A percentile compares a stretch with the other conserved stretches of the same genome.
phyloP scores from a whole-genome alignment of 2,113 vertebrate genomes.

The Alethe castanea region DNA sequence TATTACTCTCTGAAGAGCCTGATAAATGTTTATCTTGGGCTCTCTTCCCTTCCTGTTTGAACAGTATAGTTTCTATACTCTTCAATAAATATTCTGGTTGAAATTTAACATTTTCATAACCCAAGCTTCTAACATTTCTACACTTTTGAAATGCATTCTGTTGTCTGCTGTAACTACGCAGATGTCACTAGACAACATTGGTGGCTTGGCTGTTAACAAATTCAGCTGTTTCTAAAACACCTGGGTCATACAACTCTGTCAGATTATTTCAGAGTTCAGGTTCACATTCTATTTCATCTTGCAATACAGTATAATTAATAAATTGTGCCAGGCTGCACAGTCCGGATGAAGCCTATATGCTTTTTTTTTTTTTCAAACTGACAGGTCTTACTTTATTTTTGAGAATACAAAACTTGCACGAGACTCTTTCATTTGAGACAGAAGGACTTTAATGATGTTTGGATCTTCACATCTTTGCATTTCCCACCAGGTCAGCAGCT shows the following conservation, averaged over 20 bases:
- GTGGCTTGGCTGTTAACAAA: not conserved
- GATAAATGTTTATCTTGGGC: slow-evolving; percentile 25
- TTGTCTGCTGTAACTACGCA: not conserved
- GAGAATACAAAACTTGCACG: slow-evolving; percentile 37
- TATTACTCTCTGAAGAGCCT: slow-evolving; percentile 10
- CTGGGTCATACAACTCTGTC: not conserved
- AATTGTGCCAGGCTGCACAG: not conserved
- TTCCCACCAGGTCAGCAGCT: slow-evolving; percentile 41
- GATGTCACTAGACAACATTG: not conserved
- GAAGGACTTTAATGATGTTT: slow-evolving; percentile 28
- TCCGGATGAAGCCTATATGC: not conserved
- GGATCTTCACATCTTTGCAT: slow-evolving; percentile 27
- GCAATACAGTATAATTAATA: not conserved
- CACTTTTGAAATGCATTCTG: not conserved
- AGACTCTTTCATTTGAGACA: slow-evolving; percentile 42
- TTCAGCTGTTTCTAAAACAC: not conserved
- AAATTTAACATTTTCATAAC: not conserved
- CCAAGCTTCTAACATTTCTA: not conserved
- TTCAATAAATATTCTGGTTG: not conserved
- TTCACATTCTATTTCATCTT: not conserved
- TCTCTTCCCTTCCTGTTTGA: slow-evolving; percentile 24
- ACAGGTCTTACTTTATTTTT: slow-evolving; percentile 54
- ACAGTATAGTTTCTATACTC: not conserved
- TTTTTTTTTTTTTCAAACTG: not conserved
- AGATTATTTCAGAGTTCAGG: not conserved